phyloP scores from a whole-genome alignment of 2,797 vertebrate genomes.

The Passerculus sandwichensis region DNA sequence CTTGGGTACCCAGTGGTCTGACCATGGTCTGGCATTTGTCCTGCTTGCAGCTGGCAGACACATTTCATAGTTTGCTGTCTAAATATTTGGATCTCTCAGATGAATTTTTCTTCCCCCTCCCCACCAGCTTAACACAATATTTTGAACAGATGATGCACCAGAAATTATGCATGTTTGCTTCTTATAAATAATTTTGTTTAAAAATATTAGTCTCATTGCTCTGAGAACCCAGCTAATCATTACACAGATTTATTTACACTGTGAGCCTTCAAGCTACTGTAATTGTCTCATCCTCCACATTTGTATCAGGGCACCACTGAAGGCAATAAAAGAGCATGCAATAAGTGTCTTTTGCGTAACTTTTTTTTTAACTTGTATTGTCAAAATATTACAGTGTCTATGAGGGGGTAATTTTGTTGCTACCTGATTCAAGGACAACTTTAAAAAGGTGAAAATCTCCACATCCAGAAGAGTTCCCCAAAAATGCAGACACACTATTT shows the following conservation, averaged over 20 bases:
- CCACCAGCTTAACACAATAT: not conserved
- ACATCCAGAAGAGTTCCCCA: not conserved
- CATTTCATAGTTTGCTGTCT: not conserved
- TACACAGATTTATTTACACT: slow-evolving; percentile 33
- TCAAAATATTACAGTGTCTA: not conserved
- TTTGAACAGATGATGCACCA: not conserved
- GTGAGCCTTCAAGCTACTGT: not conserved
- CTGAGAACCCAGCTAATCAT: slow-evolving; percentile 24
- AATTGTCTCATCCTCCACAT: slow-evolving; percentile 39
- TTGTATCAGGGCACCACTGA: not conserved
- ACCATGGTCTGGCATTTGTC: no score
- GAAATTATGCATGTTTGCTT: not conserved
- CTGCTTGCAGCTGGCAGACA: not conserved
- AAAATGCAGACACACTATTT: not conserved
- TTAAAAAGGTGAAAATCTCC: not conserved
- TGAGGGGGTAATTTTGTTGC: not conserved
- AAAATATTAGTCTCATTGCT: slow-evolving; percentile 17
- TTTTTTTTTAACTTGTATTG: not conserved
- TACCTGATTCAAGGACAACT: not conserved
- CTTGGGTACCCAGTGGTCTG: no score
- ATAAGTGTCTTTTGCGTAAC: not conserved
- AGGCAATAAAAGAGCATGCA: not conserved
- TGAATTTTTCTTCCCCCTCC: not conserved
- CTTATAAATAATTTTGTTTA: not conserved
- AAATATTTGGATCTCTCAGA: not conserved